Percentiles rank a stretch among this genome's conserved stretches.
These are phyloP conservation scores for Bombus waltoni DNA, from an alignment of 1,140 invertebrate genomes.

Conservation along the genomic window DNA sequence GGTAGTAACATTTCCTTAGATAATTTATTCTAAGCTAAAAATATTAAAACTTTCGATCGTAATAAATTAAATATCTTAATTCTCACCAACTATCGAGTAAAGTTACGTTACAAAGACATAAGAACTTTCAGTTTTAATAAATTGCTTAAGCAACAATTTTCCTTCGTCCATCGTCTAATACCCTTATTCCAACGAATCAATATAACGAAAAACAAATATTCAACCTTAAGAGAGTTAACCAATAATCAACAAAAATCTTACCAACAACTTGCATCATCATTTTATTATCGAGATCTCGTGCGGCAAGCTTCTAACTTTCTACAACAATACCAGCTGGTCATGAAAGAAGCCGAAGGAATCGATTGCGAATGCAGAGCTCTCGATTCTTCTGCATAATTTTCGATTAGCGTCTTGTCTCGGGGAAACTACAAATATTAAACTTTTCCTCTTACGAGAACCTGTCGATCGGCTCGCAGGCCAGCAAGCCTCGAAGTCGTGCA, in stretches of 20 bases:
- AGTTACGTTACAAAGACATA: no score
- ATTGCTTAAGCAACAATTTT: no score
- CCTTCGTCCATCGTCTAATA: no score
- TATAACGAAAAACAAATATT: not conserved
- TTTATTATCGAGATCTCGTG: not conserved
- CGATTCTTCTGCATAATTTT: slow-evolving; percentile 56
- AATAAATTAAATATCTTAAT: no score
- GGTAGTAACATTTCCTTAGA: no score
- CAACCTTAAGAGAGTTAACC: not conserved
- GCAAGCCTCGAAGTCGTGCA: slow-evolving; percentile 3
- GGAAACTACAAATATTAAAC: slow-evolving; percentile 55
- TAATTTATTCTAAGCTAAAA: no score
- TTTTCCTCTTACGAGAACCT: slow-evolving; percentile 32
- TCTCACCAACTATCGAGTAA: no score
- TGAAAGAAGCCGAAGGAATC: not conserved
- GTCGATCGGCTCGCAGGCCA: slow-evolving; percentile 27
- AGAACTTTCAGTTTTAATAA: no score
- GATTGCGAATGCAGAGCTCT: not conserved
- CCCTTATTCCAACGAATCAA: not conserved
- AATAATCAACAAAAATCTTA: not conserved
- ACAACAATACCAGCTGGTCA: not conserved
- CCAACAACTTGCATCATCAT: not conserved
- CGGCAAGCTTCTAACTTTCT: not conserved
- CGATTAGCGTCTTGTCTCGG: slow-evolving; percentile 51
- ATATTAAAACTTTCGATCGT: no score